Percentiles rank a stretch among this genome's conserved stretches.
Conservation (phyloP, 2,113 vertebrate genomes). For the Dermatemys mawii region DNA sequence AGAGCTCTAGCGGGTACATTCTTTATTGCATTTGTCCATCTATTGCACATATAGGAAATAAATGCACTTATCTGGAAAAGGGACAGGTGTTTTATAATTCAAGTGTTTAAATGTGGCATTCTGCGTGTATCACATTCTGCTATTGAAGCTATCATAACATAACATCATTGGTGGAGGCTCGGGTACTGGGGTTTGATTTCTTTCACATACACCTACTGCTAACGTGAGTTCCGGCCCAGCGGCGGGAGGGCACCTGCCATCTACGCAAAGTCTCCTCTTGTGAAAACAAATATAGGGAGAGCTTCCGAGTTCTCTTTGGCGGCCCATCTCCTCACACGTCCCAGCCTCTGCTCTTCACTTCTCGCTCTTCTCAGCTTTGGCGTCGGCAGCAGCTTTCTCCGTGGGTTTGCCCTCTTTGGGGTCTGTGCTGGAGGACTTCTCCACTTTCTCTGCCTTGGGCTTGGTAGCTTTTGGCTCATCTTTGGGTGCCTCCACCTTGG, state of each 20-base stretch:
- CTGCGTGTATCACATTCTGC: constrained; percentile 82
- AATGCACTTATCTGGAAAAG: constrained; percentile 88
- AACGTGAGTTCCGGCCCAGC: constrained; percentile 60
- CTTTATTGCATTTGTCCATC: constrained; percentile 76
- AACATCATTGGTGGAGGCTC: constrained; percentile 40
- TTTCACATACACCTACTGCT: constrained; percentile 63
- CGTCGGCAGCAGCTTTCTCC: constrained; percentile 57
- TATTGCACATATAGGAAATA: constrained; percentile 78
- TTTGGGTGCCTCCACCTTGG: constrained; percentile 59
- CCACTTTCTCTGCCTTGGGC: constrained; percentile 74
- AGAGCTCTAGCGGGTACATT: constrained; percentile 71
- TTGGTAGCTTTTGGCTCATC: constrained; percentile 52
- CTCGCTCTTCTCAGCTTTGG: constrained; percentile 79
- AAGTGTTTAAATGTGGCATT: constrained; percentile 82
- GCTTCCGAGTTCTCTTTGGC: constrained; percentile 34
- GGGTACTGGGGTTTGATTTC: background rate
- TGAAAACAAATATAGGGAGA: background rate
- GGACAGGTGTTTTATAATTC: constrained; percentile 76
- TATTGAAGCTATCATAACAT: constrained; percentile 80
- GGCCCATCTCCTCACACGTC: background rate
- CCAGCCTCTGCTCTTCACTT: constrained; percentile 36
- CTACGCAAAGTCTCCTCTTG: constrained; percentile 46
- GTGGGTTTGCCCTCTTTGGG: constrained; percentile 75
- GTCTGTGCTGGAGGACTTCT: constrained; percentile 86
- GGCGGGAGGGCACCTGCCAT: background rate